These are phyloP conservation scores for Onthophagus taurus DNA, from an alignment of 1,140 invertebrate genomes.

Conservation along the genomic window DNA sequence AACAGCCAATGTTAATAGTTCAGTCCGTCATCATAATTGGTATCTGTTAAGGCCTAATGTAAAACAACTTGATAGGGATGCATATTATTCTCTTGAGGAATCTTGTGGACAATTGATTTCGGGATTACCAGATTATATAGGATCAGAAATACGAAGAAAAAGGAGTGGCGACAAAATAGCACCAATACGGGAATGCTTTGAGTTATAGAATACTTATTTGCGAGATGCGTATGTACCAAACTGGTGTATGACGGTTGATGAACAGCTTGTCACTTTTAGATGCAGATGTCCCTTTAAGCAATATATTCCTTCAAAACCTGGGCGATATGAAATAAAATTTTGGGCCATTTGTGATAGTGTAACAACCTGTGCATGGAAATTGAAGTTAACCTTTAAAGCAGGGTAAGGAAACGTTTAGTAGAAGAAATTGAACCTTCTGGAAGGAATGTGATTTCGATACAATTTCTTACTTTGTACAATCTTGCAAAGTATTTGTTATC, in stretches of 20 bases:
- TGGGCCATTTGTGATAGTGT: conserved; percentile 5
- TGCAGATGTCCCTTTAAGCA: conserved; percentile 8
- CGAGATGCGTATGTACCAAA: conserved; percentile 9
- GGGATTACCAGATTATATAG: too few relatives aligned
- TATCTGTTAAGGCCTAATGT: too few relatives aligned
- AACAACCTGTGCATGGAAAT: conserved; percentile 5
- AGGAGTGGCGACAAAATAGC: too few relatives aligned
- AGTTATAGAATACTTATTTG: background rate
- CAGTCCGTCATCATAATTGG: too few relatives aligned
- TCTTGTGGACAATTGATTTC: too few relatives aligned
- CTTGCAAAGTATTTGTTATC: conserved; percentile 3
- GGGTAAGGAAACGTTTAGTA: background rate
- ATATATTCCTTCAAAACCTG: conserved; percentile 14
- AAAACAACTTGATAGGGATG: too few relatives aligned
- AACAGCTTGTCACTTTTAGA: conserved; percentile 6
- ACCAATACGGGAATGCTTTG: conserved; percentile 10
- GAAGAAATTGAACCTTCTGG: background rate
- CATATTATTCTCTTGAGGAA: too few relatives aligned
- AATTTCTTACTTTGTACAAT: conserved; percentile 1
- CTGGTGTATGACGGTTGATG: conserved; percentile 8
- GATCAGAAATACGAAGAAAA: too few relatives aligned
- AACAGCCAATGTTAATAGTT: too few relatives aligned
- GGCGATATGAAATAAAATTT: conserved; percentile 10
- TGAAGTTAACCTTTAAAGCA: background rate
- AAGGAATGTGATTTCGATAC: too few relatives aligned